Evolutionary conservation across 2,113 vertebrate species (phyloP), one percentile per base, ranked within the genome.

Genomic region (Chroicocephalus ridibundus): DNA sequence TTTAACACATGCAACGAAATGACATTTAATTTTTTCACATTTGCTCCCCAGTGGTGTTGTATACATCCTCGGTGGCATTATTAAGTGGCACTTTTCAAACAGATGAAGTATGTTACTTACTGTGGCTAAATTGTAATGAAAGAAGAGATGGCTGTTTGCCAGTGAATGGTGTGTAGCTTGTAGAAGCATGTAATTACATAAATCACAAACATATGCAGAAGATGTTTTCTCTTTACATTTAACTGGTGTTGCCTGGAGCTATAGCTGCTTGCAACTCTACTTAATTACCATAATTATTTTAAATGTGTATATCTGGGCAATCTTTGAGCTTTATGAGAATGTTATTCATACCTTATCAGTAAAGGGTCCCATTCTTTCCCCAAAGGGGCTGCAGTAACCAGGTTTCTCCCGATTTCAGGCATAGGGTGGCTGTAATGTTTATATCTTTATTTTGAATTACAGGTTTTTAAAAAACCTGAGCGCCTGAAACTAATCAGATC

Each of bases 251-350:
- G 97, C 97, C 97, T 95, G 88, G 88, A 97, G 97, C 96, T 96
- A 97, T 96, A 94, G 94, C 95, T 96, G 95, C 96, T 97, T 96
- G 96, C 91, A 97, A 89, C 91, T 97, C 96, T 79, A 97, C 96
- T 98, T 97, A 97, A 98, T 97, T 96, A 97, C 95, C 94, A 92
- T 97, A 97, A 98, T 97, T 97, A 97, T 98, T 98, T 98, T 96
- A 96, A 97, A 97, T 97, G 94, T 96, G 94, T 77, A 88, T 97
- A 97, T 98, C 96, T 96, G 96, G 92, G 94, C 91, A 97, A 95
- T 97, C 96, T 97, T 94, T 95, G 94, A 93, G 96, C 91, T 97
- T 97, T 97, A 97, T 97, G 97, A 91, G 96, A 97, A 97, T 97
- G 95, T 96, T 98, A 97, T 95, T 97, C 96, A 97, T 97, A 97